phyloP scores from a whole-genome alignment of 2,797 vertebrate species.

The Pogonophryne albipinna region DNA sequence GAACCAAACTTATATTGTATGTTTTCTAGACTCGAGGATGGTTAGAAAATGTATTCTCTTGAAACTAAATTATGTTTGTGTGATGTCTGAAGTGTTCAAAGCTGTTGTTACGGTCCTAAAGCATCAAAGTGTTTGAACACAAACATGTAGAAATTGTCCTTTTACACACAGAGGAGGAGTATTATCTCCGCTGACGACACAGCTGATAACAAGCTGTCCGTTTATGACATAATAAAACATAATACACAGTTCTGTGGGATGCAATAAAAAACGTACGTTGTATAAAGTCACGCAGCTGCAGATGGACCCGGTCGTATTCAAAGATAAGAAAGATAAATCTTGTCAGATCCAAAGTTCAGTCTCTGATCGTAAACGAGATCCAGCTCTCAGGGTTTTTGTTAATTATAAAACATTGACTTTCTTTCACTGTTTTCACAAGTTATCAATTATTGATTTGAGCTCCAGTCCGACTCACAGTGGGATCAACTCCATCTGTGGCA shows the following conservation, averaged over 20 bases:
- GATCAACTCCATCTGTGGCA: background rate
- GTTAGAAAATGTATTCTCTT: too few species aligned
- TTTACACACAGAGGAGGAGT: background rate
- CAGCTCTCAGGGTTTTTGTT: background rate
- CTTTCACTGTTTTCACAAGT: background rate
- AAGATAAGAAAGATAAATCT: constrained; percentile 35
- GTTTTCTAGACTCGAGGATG: too few species aligned
- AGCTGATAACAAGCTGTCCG: constrained; percentile 27
- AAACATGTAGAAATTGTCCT: background rate
- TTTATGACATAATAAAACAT: constrained; percentile 46
- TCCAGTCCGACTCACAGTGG: background rate
- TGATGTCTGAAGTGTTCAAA: too few species aligned
- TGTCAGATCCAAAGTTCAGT: constrained; percentile 48
- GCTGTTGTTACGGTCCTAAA: too few species aligned
- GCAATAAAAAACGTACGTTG: background rate
- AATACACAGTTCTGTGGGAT: background rate
- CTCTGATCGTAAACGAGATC: background rate
- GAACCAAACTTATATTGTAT: too few species aligned
- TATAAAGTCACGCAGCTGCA: background rate
- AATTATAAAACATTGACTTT: background rate
- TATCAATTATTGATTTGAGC: constrained; percentile 3
- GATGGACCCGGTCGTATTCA: background rate
- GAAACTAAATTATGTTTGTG: too few species aligned
- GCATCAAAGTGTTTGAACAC: background rate
- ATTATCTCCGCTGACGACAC: too few species aligned